These are phyloP conservation scores for Heterochromis multidens DNA, from an alignment of 2,113 vertebrate genomes.

Conservation along the genomic window DNA sequence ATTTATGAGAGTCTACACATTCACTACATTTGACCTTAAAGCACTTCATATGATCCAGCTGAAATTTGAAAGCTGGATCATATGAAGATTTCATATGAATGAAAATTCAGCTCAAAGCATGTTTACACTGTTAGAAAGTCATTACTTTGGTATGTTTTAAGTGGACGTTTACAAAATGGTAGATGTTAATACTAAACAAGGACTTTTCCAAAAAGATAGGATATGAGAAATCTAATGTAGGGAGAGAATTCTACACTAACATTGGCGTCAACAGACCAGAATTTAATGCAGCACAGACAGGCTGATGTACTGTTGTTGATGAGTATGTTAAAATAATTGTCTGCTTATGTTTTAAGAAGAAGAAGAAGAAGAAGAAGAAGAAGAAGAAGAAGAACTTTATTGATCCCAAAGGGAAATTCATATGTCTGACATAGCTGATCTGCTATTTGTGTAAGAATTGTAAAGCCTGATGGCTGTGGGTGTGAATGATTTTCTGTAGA, in stretches of 20 bases:
- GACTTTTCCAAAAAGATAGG: background rate
- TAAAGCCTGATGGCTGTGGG: no score
- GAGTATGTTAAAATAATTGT: background rate
- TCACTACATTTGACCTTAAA: background rate
- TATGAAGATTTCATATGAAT: background rate
- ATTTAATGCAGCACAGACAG: background rate
- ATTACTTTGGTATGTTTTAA: background rate
- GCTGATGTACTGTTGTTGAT: background rate
- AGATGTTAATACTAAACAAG: background rate
- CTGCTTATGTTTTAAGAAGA: no score
- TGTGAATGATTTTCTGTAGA: no score
- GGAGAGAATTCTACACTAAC: background rate
- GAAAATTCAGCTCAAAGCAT: background rate
- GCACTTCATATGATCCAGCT: background rate
- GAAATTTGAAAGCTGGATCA: no score
- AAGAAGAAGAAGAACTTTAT: no score
- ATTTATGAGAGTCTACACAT: background rate
- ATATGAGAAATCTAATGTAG: background rate
- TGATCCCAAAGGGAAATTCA: no score
- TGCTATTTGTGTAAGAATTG: no score
- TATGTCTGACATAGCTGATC: no score
- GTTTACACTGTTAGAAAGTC: background rate
- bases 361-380: no score
- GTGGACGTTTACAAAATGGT: background rate
- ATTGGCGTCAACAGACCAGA: background rate